Evolutionary conservation across 1,140 invertebrate species (phyloP), one percentile per base, ranked within the genome.

Genomic region (Leguminivora glycinivorella): DNA sequence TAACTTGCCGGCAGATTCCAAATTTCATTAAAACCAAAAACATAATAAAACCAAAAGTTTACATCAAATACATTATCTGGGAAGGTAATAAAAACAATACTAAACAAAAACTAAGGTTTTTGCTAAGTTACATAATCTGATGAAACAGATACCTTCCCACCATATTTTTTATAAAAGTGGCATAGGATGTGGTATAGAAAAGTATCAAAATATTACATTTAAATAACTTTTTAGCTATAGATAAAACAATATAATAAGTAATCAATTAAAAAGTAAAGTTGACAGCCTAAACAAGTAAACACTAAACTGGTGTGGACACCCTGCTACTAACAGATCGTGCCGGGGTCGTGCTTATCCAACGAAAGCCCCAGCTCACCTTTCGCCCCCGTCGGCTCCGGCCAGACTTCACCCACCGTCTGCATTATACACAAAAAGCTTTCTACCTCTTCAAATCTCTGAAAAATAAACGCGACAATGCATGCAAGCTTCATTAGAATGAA

Each of bases 401-500:
- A 80, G 88, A 88, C 86, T 86, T 87, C 86, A 75, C 68, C 81
- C 77, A 77, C 80, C 75, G 79, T 75, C 86, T 84, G 87, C 89
- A 90, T 90, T 89, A 82, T 78, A 89, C 84, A 91, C 82, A 88
- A 88, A 91, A 91, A 91, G 87, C 88, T 83, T 85, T 85, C 74
- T 79, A 75, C 75, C 72, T 80, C 81, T 74, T 77, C 78, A 85
- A 73, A 80, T 82, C 79, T 91, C 89, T 91, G 89, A 89, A 91
- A 91, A 91, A 91, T 82, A 90, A 91, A 88, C 72, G 86, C 80
- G 80, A 85, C 88, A 90, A 43, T 73, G 75, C 83, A 84, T 85
- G 83, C 83, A 87, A 78, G 80, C 79, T 70, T 70, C 70, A 74
- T 70, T 73, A 72, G 67, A 70, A 68, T 72, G 67, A 60, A 56